Conservation (phyloP, 2,113 vertebrate genomes). For the Dendropsophus ebraccatus region DNA sequence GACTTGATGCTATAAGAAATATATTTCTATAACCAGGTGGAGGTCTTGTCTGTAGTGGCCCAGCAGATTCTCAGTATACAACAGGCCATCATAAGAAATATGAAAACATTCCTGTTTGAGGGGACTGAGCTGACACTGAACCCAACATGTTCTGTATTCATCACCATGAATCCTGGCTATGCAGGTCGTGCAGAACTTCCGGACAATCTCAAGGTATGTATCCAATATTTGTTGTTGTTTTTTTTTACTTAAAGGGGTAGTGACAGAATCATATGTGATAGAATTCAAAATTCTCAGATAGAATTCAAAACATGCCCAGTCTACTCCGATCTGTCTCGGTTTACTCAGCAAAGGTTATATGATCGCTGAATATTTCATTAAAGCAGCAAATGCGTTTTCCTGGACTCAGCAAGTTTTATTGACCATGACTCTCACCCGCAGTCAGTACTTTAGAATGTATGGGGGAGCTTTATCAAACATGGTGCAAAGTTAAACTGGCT, state of each 20-base stretch:
- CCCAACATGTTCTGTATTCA: slow-evolving; percentile 89
- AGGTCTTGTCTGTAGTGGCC: slow-evolving; percentile 93
- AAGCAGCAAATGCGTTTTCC: too few relatives aligned
- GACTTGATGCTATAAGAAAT: neutral
- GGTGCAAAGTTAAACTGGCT: too few relatives aligned
- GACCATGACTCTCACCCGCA: too few relatives aligned
- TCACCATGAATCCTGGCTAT: slow-evolving; percentile 96
- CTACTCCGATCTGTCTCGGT: too few relatives aligned
- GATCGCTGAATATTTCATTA: too few relatives aligned
- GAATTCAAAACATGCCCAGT: too few relatives aligned
- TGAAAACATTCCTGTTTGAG: slow-evolving; percentile 87
- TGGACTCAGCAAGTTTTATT: too few relatives aligned
- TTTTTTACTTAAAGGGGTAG: neutral
- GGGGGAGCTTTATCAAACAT: too few relatives aligned
- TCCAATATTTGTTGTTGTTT: neutral
- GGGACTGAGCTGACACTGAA: slow-evolving; percentile 90
- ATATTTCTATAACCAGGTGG: slow-evolving; percentile 74
- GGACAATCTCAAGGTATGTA: slow-evolving; percentile 90
- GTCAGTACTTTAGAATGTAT: too few relatives aligned
- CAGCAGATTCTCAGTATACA: slow-evolving; percentile 94
- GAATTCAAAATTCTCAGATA: neutral
- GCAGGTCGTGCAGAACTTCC: slow-evolving; percentile 90
- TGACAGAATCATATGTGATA: neutral
- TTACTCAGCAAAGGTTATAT: too few relatives aligned
- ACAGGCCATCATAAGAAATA: slow-evolving; percentile 82